A percentile compares a stretch with the other conserved stretches of the same genome.
phyloP scores from a whole-genome alignment of 2,888 invertebrate genomes.

The Tiliacea citrago region DNA sequence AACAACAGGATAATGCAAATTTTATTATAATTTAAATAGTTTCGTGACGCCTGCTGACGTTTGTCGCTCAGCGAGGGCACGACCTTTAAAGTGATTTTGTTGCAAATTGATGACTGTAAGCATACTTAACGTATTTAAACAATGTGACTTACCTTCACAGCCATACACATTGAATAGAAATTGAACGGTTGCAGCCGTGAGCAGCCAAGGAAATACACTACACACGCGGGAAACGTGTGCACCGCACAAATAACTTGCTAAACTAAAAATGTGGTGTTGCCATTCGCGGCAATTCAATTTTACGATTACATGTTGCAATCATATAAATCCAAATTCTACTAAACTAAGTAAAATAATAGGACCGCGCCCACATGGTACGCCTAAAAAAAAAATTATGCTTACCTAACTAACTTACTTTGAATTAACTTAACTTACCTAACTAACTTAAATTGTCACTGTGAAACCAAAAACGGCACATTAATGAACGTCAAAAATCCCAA shows the following conservation, averaged over 20 bases:
- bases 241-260: constrained; percentile 84
- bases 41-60: constrained; percentile 84
- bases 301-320: constrained; percentile 26
- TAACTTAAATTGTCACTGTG: neutral
- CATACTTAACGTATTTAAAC: constrained; percentile 49
- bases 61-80: constrained; percentile 77
- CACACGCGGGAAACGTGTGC: constrained; percentile 89
- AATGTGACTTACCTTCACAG: constrained; percentile 93
- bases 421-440: too few relatives aligned
- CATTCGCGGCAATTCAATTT: constrained; percentile 26
- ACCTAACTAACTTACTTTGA: neutral
- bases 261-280: constrained; percentile 78
- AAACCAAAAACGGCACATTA: neutral
- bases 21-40: constrained; percentile 74
- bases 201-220: constrained; percentile 87
- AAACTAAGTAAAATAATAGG: neutral
- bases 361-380: neutral
- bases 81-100: constrained; percentile 75
- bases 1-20: constrained; percentile 70
- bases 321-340: constrained; percentile 39
- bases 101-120: constrained; percentile 41
- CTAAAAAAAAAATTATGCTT: neutral
- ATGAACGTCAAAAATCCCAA: neutral
- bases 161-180: constrained; percentile 95
- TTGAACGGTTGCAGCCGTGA: constrained; percentile 91